Base-by-base conservation (phyloP, 2,113 vertebrate species). In the Trachemys scripta region DNA sequence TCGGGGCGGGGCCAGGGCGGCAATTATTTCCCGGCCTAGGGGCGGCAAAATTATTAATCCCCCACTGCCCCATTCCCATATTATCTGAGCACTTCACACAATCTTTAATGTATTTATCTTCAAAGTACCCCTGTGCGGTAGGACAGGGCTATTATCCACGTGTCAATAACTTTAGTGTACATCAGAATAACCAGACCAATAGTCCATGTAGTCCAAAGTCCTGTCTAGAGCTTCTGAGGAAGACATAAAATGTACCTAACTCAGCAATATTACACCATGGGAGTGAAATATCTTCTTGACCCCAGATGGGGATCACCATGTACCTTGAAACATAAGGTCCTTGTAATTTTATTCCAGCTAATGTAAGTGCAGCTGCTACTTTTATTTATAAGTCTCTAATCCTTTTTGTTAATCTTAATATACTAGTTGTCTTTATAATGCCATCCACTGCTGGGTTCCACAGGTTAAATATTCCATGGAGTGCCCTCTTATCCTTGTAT, bases 381-480 rank as follows among this genome's bases (percentile, higher is more conserved):
- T 24, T 22, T 76, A 75, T 78, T 88, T 53, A 78, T 22, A 86
- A 89, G 50, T 53, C 27, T 90, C 84, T 93, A 91, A 95, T 5
- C 16, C 51, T 57, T 79, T 17, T 27, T 51, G 72, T 93, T 94
- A 45, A 89, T 72, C 59, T 91, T 93, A 82, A n/a, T 82, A 57
- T 87, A 22, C 17, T 79, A 85, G 88, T 96, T 96, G n/a, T 88
- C 87, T 92, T 95, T 84, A 88, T 91, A 96, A 94, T 84, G 53
- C 16, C 80, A 89, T 50, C 47, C 85, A 94, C 56, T 80, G 9
- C 25, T 11, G 56, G 72, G 35, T 80, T 87, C 50, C 14, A 45
- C 65, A 85, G 75, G 75, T 95, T 96, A 96, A 96, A 94, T 91
- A 83, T 92, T 92, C 81, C 69, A 80, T 45, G 2, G 82, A 88